Evolutionary conservation across 2,113 vertebrate genomes (phyloP).

Genomic region (Dicerorhinus sumatrensis): DNA sequence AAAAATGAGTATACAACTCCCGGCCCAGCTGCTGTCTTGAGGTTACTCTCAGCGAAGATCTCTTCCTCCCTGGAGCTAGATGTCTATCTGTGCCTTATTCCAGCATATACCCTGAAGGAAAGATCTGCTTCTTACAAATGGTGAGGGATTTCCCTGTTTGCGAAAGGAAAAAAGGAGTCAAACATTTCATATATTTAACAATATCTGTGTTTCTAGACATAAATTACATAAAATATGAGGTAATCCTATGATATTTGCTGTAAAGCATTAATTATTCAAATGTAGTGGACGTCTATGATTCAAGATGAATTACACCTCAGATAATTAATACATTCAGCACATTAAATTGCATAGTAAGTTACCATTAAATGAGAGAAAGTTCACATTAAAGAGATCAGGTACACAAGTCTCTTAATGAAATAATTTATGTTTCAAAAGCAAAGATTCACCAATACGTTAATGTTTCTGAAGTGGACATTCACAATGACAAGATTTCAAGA

Average conservation of each 20-base stretch:
- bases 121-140: not conserved
- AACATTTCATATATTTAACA: not conserved
- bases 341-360: not conserved
- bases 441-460: not conserved
- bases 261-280: not conserved
- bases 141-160: not conserved
- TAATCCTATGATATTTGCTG: not conserved
- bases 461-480: not conserved
- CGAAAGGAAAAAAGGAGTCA: not conserved
- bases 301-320: not conserved
- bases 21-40: not conserved
- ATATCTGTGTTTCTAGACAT: not conserved
- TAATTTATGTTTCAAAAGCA: not conserved
- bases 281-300: not conserved
- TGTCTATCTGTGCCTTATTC: not conserved
- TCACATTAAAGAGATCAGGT: not conserved
- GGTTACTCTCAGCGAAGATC: not conserved
- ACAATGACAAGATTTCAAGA: not conserved
- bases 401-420: not conserved
- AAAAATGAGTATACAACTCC: not conserved
- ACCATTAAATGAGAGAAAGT: not conserved
- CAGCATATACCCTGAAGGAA: not conserved
- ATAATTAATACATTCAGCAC: not conserved
- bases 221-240: not conserved
- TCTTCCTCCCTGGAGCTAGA: not conserved